Base-by-base conservation (phyloP, 1,140 invertebrate genomes). In the Platyscapa corneri region DNA sequence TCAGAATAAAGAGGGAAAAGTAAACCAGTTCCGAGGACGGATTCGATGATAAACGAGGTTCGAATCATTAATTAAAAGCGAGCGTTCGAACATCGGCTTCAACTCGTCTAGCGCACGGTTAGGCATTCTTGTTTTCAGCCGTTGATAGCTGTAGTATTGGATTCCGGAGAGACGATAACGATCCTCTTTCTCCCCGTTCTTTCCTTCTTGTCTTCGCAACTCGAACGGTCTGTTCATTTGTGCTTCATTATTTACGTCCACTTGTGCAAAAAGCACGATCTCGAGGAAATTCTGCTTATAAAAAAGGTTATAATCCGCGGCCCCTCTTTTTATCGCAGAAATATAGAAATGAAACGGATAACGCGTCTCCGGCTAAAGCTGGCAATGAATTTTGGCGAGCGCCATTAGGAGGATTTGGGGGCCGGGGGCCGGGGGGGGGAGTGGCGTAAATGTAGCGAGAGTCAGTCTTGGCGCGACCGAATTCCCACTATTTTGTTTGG, bases 41-140 rank as follows among this genome's bases (percentile, higher is more conserved):
- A 86, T 70, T 81, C 87, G 87, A 91, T 90, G 89, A 91, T 90
- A 91, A 90, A 91, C 87, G 88, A 90, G 90, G 89, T 90, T 87
- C 86, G 89, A 89, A 88, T 90, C 90, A 89, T 90, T 90, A 90
- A 90, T 90, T 90, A 90, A 89, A 81, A 87, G 86, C 80, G 80
- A 80, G 60, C 8, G 46, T 46, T 64, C 34, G 20, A 39, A 42
- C 67, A 72, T 72, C 86, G 65, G 60, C 76, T 14, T 67, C 30
- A 30, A 46, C 27, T 72, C 60, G 85, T 83, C 88, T 88, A 84
- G 78, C 46, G 78, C 46, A 32, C 56, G 32, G 49, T 82, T 85
- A 76, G 75, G 82, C 80, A 75, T 74, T 77, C 87, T 87, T 78
- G 82, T 83, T 87, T 88, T 87, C 77, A 49, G 39, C 39, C 83